Evolutionary conservation across 2,888 invertebrate species (phyloP), one percentile per base, ranked within the genome.

Genomic region (Clistopyga incitator): DNA sequence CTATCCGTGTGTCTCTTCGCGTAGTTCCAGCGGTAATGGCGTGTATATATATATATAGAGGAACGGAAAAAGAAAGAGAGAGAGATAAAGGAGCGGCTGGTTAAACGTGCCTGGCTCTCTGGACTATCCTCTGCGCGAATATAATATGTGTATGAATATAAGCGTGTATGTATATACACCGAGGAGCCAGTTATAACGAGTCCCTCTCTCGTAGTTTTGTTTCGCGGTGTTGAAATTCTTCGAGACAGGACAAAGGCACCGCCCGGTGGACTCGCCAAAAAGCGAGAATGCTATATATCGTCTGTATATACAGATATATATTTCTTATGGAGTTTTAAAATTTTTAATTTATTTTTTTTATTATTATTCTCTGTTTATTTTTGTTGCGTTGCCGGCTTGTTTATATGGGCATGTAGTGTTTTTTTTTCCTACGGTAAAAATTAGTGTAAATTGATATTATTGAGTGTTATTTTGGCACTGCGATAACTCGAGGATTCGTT

Each of bases 141-240:
- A 67, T 45, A 67, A 67, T 47, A 64, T 64, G 38, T 64, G 20
- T 64, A 64, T 64, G 72, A 61, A 59, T 47, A 61, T 61, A 29
- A 52, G 71, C 50, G 65, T 65, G 56, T 65, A 47, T 70, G 74
- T 78, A 47, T 70, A 75, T 78, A 82, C 78, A 45, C 65, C 56
- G 61, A 75, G 67, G 54, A 65, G 74, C 52, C 76, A 72, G 79
- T 84, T 84, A 84, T 84, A 84, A 84, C 80, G 80, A 84, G 80
- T 67, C 77, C 64, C 38, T 52, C 47, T 64, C 34, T 75, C 50
- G 77, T 74, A 80, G 77, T 80, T 84, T 80, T 80, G 89, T 85
- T 88, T 87, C 88, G 87, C 89, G 89, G 68, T 84, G 88, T 82
- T 89, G 88, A 88, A 88, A 90, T 90, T 89, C 90, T 88, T 87